phyloP scores from a whole-genome alignment of 1,140 invertebrate genomes.

The Diachasmimorpha longicaudata region DNA sequence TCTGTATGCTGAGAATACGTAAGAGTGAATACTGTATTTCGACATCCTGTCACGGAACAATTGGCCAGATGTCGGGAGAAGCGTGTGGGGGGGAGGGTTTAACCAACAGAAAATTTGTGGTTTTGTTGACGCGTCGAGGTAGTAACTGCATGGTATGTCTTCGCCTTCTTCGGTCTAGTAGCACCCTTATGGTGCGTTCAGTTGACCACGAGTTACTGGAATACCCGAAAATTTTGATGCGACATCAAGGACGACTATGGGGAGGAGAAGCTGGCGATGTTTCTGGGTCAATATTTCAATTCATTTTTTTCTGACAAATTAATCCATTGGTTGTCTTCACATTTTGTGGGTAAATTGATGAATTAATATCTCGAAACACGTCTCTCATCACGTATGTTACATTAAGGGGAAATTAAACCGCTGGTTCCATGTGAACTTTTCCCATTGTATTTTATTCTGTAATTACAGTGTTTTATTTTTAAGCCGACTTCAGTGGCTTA shows the following conservation, averaged over 20 bases:
- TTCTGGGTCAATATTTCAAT: neutral
- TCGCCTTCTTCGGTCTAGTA: neutral
- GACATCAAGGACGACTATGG: neutral
- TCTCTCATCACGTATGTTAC: no score
- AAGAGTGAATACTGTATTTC: slow-evolving; percentile 21
- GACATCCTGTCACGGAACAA: slow-evolving; percentile 31
- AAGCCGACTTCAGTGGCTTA: no score
- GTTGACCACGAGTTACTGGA: neutral
- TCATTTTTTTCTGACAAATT: neutral
- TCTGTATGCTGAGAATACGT: slow-evolving; percentile 1
- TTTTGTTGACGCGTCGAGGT: slow-evolving; percentile 25
- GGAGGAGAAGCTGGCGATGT: neutral
- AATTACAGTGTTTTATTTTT: no score
- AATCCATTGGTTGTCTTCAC: neutral
- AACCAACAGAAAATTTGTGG: slow-evolving; percentile 25
- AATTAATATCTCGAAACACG: no score
- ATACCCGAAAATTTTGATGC: neutral
- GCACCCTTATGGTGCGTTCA: slow-evolving; percentile 3
- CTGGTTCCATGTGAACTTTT: no score
- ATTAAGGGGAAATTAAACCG: no score
- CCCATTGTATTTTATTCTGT: no score
- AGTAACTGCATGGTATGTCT: slow-evolving; percentile 9
- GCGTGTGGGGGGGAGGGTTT: slow-evolving; percentile 14
- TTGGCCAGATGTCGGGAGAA: slow-evolving; percentile 25
- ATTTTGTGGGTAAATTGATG: neutral